Evolutionary conservation across 2,888 invertebrate species (phyloP).

Genomic region (Nomada lathburiana): DNA sequence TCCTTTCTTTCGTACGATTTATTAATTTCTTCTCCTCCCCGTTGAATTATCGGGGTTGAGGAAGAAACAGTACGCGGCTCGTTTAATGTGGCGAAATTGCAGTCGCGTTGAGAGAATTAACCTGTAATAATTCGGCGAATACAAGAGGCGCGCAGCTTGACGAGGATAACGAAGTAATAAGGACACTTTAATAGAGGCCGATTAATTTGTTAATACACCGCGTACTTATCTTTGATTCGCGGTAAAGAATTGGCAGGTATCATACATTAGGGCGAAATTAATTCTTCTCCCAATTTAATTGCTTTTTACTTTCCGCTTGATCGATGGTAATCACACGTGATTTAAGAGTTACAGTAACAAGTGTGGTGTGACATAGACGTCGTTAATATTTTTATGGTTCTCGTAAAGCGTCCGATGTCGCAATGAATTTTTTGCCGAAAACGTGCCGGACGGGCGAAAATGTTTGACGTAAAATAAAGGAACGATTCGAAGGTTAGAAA

Average conservation of each 20-base stretch:
- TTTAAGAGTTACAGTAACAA: neutral
- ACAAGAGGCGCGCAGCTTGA: neutral
- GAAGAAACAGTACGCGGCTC: neutral
- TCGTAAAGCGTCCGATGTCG: neutral
- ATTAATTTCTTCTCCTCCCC: neutral
- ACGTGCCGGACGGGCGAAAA: neutral
- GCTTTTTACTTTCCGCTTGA: neutral
- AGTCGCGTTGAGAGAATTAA: neutral
- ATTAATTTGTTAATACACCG: neutral
- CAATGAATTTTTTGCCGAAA: neutral
- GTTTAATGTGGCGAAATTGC: neutral
- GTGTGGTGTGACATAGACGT: neutral
- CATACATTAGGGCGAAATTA: neutral
- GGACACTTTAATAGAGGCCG: neutral
- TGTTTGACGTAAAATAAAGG: neutral
- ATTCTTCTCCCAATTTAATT: neutral
- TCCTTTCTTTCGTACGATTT: neutral
- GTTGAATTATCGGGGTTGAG: neutral
- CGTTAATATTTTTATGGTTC: neutral
- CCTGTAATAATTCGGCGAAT: neutral
- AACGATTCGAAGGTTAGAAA: neutral
- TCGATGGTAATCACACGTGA: neutral
- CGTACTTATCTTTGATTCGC: too few species aligned
- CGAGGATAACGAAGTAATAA: neutral
- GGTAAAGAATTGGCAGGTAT: neutral